Percentiles rank a stretch among this genome's conserved stretches.
phyloP scores from a whole-genome alignment of 2,888 invertebrate species.

The Ichneumoninae sp. region DNA sequence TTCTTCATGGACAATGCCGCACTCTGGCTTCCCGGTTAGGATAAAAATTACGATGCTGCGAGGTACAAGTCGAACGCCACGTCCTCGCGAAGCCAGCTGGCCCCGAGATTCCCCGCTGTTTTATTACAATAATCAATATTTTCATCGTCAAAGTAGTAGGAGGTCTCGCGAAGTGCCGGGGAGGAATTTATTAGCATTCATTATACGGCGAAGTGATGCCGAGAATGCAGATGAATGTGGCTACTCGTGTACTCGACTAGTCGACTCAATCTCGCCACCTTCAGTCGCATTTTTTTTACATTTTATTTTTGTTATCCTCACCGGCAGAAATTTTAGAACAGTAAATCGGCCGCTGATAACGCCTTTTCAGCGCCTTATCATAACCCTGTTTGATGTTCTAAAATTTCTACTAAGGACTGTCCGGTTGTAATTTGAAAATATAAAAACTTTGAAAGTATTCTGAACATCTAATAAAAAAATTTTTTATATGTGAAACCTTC shows the following conservation, averaged over 20 bases:
- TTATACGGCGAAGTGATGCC: constrained; percentile 35
- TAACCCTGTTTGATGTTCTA: no score
- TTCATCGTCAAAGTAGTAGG: constrained; percentile 51
- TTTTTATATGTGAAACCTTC: neutral
- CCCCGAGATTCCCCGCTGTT: constrained; percentile 34
- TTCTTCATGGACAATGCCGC: constrained; percentile 13
- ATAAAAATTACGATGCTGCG: neutral
- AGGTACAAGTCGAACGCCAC: constrained; percentile 17
- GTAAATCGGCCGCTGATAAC: no score
- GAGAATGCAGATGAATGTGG: constrained; percentile 41
- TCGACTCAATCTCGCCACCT: neutral
- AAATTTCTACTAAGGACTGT: no score
- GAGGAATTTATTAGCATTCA: constrained; percentile 63
- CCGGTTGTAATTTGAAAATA: no score
- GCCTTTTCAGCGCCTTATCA: no score
- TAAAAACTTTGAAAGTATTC: neutral
- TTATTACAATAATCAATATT: constrained; percentile 68
- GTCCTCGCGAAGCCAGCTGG: constrained; percentile 10
- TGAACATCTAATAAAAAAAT: neutral
- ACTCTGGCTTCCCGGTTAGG: neutral
- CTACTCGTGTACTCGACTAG: constrained; percentile 34
- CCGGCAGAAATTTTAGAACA: no score
- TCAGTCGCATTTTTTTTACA: no score
- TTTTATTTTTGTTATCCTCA: no score
- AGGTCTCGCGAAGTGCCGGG: constrained; percentile 41